Base-by-base conservation (phyloP, 2,888 invertebrate species). In the Argynnis bischoffii region DNA sequence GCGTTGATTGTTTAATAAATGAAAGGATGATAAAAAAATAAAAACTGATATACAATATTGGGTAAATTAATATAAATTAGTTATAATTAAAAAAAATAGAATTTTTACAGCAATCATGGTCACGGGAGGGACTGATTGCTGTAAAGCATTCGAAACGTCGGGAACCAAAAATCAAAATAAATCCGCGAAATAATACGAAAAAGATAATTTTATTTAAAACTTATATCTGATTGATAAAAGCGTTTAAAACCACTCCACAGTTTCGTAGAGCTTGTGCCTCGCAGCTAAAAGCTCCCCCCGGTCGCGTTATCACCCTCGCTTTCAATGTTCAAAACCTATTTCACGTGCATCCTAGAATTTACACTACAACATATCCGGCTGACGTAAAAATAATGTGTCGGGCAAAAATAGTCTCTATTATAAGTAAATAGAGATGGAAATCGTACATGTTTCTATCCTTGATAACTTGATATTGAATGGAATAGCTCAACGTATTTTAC, bases 291-390 rank as follows among this genome's bases (percentile, higher is more conserved):
- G 72, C 72, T 72, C 71, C 72, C 72, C 50, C 68, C 64, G 68
- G 74, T 65, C 68, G 59, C 69, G 73, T 73, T 73, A 73, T 71
- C 73, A 65, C 68, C 66, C 66, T 67, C 69, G 67, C 69, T 68
- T 68, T 71, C 70, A 71, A 68, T 68, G 71, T 74, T 69, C 63
- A 69, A 71, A 68, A 66, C 69, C 69, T 71, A 71, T 71, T 71
- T 73, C 71, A 73, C 69, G 67, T 69, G 71, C 71, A 70, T 63
- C 70, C 63, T 56, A 66, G 54, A 66, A 55, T 69, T 60, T 61
- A 61, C 53, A 61, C 70, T 66, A 66, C 70, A 55, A 59, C 55
- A 53, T 46, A 50, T 54, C 16, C n/a, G n/a, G 26, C 26, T 11
- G 47, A 6, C 13, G n/a, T 6, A 11, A 48, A 48, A n/a, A 59